Evolutionary conservation across 2,888 invertebrate genomes (phyloP), one percentile per base, ranked within the genome.

Genomic region (Troides helena): DNA sequence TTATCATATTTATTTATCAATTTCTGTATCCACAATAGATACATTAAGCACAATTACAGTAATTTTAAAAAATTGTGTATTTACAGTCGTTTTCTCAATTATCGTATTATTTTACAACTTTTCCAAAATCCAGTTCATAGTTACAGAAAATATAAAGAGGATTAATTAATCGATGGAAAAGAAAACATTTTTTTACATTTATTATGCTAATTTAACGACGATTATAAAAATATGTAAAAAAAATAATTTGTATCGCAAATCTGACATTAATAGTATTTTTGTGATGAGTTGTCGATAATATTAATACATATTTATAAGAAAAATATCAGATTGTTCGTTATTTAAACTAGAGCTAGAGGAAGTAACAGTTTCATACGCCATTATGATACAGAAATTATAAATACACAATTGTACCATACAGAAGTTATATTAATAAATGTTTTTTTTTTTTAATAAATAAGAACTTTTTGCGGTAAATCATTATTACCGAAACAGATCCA

Each of bases 321-420:
- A 75, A 79, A 80, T n/a, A 53, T 5, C 53, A 75, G 74, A 79
- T 91, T 89, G 90, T 88, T 90, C 89, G 82, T 84, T 80, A 81
- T 80, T 80, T 79, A 78, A 80, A 76, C 79, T 85, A 84, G 83
- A 84, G 86, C 73, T 73, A 77, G 83, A 85, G 85, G 87, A 88
- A 86, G 85, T 87, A 72, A 79, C 74, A 81, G 71, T 68, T 36
- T 25, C 6, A 72, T 74, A 78, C 75, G 80, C 81, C 85, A 90
- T 90, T 85, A 90, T 87, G 92, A 87, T 91, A 92, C 92, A 92
- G 92, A 92, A 92, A 92, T 92, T 90, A 92, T 91, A 91, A 92
- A 92, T 86, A 89, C 80, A 77, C 75, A 80, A 80, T 76, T 76
- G 76, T 72, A 77, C 74, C 77, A 83, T 14, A 83, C 82, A 83